Conservation (phyloP, 2,113 vertebrate species). For the Thalassarche chlororhynchos region DNA sequence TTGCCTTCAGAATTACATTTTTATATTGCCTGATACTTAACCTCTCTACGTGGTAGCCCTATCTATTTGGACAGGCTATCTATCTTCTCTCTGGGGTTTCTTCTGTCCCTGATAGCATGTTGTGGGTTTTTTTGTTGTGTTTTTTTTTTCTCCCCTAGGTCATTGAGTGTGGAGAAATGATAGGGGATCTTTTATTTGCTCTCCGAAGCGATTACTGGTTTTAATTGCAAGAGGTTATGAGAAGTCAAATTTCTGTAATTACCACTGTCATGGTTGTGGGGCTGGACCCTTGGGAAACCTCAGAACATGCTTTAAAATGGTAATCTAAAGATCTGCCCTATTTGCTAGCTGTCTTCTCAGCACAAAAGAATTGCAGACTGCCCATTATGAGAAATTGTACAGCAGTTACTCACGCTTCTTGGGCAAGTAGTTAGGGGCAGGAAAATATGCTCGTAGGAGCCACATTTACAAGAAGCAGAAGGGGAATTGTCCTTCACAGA, state of each 20-base stretch:
- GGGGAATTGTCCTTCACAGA: background rate
- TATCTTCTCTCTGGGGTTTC: background rate
- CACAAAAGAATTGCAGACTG: background rate
- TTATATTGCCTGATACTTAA: background rate
- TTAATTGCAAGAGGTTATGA: background rate
- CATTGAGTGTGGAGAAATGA: background rate
- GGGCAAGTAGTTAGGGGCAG: background rate
- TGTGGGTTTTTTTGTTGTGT: background rate
- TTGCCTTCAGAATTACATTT: slow-evolving; percentile 35
- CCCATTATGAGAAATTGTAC: background rate
- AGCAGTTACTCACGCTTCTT: background rate
- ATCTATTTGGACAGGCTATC: background rate
- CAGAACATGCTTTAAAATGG: background rate
- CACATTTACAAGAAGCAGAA: background rate
- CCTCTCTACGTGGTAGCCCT: background rate
- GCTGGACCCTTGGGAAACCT: background rate
- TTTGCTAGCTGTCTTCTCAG: background rate
- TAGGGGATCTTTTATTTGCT: background rate
- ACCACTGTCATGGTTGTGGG: background rate
- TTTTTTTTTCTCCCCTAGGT: background rate
- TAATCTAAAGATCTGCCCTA: background rate
- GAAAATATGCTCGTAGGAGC: background rate
- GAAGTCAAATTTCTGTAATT: slow-evolving; percentile 4
- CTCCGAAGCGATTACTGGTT: background rate
- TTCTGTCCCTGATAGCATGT: background rate